Evolutionary conservation across 2,888 invertebrate species (phyloP).

Genomic region (Parnassius apollo): DNA sequence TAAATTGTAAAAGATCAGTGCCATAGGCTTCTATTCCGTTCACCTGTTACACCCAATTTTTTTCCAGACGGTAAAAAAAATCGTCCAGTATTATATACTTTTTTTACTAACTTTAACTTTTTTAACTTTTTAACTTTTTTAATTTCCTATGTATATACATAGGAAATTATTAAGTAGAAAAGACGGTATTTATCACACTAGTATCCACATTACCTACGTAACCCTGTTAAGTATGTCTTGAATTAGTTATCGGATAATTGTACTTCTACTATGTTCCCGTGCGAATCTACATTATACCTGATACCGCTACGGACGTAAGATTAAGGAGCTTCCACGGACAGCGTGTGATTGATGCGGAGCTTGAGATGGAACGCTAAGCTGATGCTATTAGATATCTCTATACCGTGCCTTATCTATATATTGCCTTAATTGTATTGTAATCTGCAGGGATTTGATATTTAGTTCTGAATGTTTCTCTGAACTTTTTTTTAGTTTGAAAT

Average conservation of each 20-base stretch:
- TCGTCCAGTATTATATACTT: too few relatives aligned
- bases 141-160: too few relatives aligned
- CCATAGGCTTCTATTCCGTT: too few relatives aligned
- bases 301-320: constrained; percentile 37
- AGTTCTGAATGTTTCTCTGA: too few relatives aligned
- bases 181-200: constrained; percentile 6
- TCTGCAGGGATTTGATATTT: background rate
- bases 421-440: constrained; percentile 1
- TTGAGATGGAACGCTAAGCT: constrained; percentile 37
- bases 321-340: constrained; percentile 53
- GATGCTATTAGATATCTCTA: constrained; percentile 2
- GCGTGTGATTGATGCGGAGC: constrained; percentile 54
- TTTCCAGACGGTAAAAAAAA: too few relatives aligned
- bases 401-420: background rate
- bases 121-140: too few relatives aligned
- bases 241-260: constrained; percentile 21
- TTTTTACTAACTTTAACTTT: too few relatives aligned
- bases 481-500: too few relatives aligned
- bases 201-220: constrained; percentile 18
- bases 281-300: constrained; percentile 24
- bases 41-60: too few relatives aligned
- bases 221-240: constrained; percentile 12
- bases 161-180: too few relatives aligned
- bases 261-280: constrained; percentile 3
- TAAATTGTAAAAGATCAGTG: too few relatives aligned